Percentiles rank a stretch among this genome's conserved stretches.
Conservation (phyloP, 2,888 invertebrate species). For the Mimas tiliae region DNA sequence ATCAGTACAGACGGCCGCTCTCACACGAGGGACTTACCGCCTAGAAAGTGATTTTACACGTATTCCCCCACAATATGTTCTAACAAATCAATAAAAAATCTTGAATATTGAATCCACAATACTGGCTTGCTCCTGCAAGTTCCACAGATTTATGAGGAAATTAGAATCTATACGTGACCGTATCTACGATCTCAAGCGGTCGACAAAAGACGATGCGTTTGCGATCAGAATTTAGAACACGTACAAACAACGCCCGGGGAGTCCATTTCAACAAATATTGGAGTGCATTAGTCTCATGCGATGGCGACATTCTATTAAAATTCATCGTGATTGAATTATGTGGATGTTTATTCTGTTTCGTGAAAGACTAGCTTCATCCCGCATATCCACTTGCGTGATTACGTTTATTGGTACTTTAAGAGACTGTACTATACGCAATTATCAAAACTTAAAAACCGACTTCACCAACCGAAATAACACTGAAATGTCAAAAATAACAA, state of each 20-base stretch:
- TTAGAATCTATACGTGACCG: slow-evolving; percentile 61
- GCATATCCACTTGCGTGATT: no score
- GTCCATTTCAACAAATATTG: slow-evolving; percentile 72
- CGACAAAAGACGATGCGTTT: slow-evolving; percentile 55
- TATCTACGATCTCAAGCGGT: slow-evolving; percentile 56
- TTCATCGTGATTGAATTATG: slow-evolving; percentile 28
- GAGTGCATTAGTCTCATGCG: slow-evolving; percentile 56
- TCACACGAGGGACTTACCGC: no score
- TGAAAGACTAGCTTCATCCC: neutral
- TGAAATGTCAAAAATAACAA: no score
- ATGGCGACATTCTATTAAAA: slow-evolving; percentile 26
- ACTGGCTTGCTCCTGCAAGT: slow-evolving; percentile 16
- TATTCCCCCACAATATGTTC: neutral
- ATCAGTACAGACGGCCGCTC: no score
- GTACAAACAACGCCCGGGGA: slow-evolving; percentile 58
- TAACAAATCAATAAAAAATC: slow-evolving; percentile 13
- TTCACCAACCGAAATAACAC: no score
- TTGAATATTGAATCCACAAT: slow-evolving; percentile 19
- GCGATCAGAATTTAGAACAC: slow-evolving; percentile 61
- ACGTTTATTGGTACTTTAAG: no score
- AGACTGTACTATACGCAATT: no score
- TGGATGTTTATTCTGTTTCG: neutral
- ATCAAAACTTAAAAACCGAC: no score
- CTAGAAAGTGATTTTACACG: neutral
- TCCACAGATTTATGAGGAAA: slow-evolving; percentile 61